A percentile compares a stretch with the other conserved stretches of the same genome.
phyloP scores from a whole-genome alignment of 2,888 invertebrate species.

The Phengaris arion region DNA sequence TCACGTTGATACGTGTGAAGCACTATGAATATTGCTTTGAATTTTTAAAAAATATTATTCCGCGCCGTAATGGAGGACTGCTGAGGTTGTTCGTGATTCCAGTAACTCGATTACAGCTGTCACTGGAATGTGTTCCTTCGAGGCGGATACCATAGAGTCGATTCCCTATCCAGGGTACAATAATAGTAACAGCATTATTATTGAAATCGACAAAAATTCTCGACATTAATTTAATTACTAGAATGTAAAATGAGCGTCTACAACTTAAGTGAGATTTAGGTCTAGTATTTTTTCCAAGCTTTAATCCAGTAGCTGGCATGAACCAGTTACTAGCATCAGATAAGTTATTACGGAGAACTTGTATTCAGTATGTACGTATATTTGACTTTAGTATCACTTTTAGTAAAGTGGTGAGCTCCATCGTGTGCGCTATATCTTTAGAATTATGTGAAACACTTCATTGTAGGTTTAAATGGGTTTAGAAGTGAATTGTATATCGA shows the following conservation, averaged over 20 bases:
- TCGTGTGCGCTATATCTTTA: background rate
- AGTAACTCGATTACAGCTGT: background rate
- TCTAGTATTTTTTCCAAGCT: too few species aligned
- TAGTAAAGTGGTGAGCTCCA: background rate
- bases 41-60: slow-evolving; percentile 74
- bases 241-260: too few species aligned
- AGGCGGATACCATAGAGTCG: background rate
- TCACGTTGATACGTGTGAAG: background rate
- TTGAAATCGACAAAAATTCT: background rate
- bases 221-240: too few species aligned
- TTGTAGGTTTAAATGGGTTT: too few species aligned
- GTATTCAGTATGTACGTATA: background rate
- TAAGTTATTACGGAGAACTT: background rate
- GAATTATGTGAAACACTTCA: background rate
- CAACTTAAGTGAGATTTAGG: too few species aligned
- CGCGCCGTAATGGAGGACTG: slow-evolving; percentile 55
- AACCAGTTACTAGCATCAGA: background rate
- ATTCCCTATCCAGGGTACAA: background rate
- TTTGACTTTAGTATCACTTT: slow-evolving; percentile 3
- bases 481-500: too few species aligned
- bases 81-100: background rate
- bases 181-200: background rate
- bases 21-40: slow-evolving; percentile 46
- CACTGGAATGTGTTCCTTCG: background rate
- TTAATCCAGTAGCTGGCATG: background rate